These are phyloP conservation scores for Agapostemon virescens DNA, from an alignment of 2,888 invertebrate genomes.

Conservation along the genomic window DNA sequence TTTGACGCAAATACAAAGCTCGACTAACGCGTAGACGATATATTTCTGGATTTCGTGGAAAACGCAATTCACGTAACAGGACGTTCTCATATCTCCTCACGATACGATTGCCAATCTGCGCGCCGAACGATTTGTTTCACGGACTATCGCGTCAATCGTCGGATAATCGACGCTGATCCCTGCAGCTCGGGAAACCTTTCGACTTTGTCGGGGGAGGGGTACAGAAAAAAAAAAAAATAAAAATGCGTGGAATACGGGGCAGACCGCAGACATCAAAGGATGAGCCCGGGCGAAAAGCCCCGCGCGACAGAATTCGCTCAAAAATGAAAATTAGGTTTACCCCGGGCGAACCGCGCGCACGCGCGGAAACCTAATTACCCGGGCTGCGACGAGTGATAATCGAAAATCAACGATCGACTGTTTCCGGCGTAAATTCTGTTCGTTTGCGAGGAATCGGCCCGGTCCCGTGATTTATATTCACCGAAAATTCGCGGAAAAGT, in stretches of 20 bases:
- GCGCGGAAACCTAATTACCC: constrained; percentile 46
- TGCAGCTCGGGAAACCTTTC: constrained; percentile 7
- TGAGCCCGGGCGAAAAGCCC: constrained; percentile 4
- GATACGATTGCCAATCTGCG: constrained; percentile 37
- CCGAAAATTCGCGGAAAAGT: not conserved
- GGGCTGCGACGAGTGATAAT: constrained; percentile 33
- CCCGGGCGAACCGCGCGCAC: not conserved
- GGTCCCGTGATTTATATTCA: not conserved
- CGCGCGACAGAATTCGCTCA: constrained; percentile 18
- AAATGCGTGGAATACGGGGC: constrained; percentile 8
- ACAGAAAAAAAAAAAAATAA: constrained; percentile 20
- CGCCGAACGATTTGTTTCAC: constrained; percentile 47
- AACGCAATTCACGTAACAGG: constrained; percentile 28
- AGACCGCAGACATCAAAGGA: constrained; percentile 25
- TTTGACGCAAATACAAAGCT: constrained; percentile 1
- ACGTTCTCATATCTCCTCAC: constrained; percentile 26
- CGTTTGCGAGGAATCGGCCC: constrained; percentile 4
- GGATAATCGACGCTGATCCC: constrained; percentile 40
- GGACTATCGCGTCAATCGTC: constrained; percentile 39
- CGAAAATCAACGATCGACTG: constrained; percentile 41
- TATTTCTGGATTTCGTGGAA: constrained; percentile 36
- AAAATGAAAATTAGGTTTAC: constrained; percentile 54
- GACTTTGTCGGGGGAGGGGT: not conserved
- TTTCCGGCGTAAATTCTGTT: constrained; percentile 23
- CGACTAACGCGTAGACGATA: constrained; percentile 25